Percentiles rank a stretch among this genome's conserved stretches.
These are phyloP conservation scores for Eriocheir sinensis DNA, from an alignment of 1,140 invertebrate species.

Conservation along the genomic window DNA sequence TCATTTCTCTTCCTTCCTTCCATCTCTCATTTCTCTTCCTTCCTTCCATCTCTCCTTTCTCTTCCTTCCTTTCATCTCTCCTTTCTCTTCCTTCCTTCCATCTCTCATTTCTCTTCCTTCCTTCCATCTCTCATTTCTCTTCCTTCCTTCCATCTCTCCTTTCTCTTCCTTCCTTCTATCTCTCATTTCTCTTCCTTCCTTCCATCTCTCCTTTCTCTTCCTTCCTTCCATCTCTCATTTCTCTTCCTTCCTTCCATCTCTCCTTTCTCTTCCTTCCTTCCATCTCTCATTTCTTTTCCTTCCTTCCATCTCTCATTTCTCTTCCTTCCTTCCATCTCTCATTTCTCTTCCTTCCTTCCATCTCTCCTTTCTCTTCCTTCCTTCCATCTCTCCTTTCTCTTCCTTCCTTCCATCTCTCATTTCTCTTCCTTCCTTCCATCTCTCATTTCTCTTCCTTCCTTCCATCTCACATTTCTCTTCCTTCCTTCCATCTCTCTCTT, in stretches of 20 bases:
- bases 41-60: neutral
- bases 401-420: neutral
- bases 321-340: neutral
- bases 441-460: too few relatives aligned
- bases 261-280: neutral
- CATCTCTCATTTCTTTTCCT: neutral
- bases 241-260: neutral
- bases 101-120: too few relatives aligned
- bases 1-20: neutral
- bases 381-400: neutral
- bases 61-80: neutral
- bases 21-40: neutral
- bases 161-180: neutral
- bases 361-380: neutral
- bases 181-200: neutral
- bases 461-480: too few relatives aligned
- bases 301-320: neutral
- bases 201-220: neutral
- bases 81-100: neutral
- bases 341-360: neutral
- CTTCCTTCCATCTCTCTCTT: too few relatives aligned
- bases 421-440: too few relatives aligned
- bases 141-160: neutral
- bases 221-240: neutral
- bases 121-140: neutral